Base-by-base conservation (phyloP, 2,113 vertebrate genomes). In the Urocolius indicus region DNA sequence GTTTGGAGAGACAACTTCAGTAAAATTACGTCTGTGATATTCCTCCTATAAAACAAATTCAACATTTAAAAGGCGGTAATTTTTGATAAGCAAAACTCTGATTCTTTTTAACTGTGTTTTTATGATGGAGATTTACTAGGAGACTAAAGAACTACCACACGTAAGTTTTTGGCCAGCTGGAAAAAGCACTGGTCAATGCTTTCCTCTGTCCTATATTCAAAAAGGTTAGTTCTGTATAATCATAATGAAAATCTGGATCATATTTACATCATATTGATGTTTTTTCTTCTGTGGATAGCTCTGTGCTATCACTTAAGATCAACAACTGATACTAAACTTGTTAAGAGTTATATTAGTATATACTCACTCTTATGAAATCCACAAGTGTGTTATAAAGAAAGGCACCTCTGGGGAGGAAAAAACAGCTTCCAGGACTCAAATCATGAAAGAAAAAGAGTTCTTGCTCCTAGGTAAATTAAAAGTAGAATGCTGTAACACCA, bases 391-490 rank as follows among this genome's bases (percentile, higher is more conserved):
- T 99, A 97, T 99, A 99, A 94, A 99, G 96, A 96, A 98, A 98
- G 84, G 99, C 98, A 63, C 99, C 99, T n/a, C 98, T 98, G 5
- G 99, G 99, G 67, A 99, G 98, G 85, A 99, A 99, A 94, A 99
- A 99, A 80, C 99, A 99, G 92, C 99, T 99, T 72, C 99, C 99
- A 3, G 99, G 99, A 93, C 99, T 99, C 95, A 99, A 95, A 66
- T 99, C 99, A 19, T 99, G 99, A 92, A 99, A 99, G 95, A 99
- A 99, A 96, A 99, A 99, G 79, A 99, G 98, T n/a, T 99, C 99
- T 94, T 99, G 99, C 34, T 99, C 99, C 99, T 99, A 94, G 29
- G 90, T 61, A 52, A 77, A 79, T 73, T 41, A 46, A 67, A 94
- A 89, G 1, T 41, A 90, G 22, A 87, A 67, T 41, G 36, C 29